A percentile compares a stretch with the other conserved stretches of the same genome.
These are phyloP conservation scores for Bungarus multicinctus DNA, from an alignment of 2,113 vertebrate species.

Conservation along the genomic window DNA sequence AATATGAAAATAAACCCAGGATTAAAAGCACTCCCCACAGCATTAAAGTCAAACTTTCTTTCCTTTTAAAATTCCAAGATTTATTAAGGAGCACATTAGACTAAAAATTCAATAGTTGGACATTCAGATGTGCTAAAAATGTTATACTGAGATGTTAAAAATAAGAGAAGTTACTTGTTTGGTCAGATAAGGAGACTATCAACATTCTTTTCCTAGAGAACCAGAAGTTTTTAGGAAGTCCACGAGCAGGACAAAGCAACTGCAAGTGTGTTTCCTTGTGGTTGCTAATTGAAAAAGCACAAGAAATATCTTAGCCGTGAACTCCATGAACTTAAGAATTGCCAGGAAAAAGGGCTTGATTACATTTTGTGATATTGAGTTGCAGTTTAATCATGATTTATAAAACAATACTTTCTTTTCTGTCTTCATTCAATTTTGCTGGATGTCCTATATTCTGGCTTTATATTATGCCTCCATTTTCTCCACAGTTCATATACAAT, in stretches of 20 bases:
- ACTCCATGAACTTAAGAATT: background rate
- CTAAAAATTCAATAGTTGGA: background rate
- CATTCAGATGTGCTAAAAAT: background rate
- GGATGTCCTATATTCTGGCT: background rate
- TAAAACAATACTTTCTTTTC: background rate
- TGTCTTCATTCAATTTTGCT: background rate
- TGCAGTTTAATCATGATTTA: background rate
- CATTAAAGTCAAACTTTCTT: accelerated
- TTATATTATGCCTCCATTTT: background rate
- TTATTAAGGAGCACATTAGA: background rate
- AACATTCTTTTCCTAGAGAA: background rate
- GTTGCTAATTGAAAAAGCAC: background rate
- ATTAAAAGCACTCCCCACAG: accelerated
- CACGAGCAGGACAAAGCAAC: background rate
- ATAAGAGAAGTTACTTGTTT: background rate
- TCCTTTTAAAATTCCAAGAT: accelerated
- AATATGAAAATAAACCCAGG: background rate
- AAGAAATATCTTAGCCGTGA: background rate
- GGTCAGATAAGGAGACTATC: background rate
- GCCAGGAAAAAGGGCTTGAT: background rate
- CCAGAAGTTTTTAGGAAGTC: background rate
- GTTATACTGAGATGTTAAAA: background rate
- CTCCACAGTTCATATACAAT: background rate
- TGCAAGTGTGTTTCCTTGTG: background rate
- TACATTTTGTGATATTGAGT: background rate